phyloP scores from a whole-genome alignment of 2,113 vertebrate species.

The Mungos mungo region DNA sequence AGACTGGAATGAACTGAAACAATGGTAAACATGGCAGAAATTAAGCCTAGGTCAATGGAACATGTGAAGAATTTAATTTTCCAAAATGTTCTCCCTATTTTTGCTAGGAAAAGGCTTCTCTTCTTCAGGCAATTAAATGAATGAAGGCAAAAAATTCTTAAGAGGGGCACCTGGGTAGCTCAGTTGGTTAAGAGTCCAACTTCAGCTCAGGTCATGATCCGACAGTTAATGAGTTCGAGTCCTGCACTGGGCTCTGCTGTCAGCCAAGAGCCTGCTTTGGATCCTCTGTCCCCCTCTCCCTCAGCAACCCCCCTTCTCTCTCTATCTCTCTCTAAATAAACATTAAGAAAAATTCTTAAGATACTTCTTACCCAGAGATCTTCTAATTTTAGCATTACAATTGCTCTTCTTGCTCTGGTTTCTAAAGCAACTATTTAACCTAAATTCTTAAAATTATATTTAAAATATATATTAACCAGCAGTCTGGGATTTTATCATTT shows the following conservation, averaged over 20 bases:
- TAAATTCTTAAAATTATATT: slow-evolving; percentile 41
- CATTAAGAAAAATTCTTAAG: background rate
- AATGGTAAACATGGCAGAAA: background rate
- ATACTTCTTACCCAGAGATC: background rate
- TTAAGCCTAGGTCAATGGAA: background rate
- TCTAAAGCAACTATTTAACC: slow-evolving; percentile 40
- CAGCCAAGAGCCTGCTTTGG: too few relatives aligned
- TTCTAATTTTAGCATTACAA: slow-evolving; percentile 18
- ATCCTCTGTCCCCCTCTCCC: too few relatives aligned
- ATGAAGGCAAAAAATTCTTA: background rate
- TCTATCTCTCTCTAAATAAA: too few relatives aligned
- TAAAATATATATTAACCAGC: slow-evolving; percentile 36
- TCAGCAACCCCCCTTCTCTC: too few relatives aligned
- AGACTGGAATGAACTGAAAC: background rate
- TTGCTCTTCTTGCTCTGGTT: slow-evolving; percentile 14
- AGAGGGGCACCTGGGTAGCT: too few relatives aligned
- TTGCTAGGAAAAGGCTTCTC: background rate
- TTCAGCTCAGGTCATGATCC: too few relatives aligned
- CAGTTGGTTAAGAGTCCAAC: too few relatives aligned
- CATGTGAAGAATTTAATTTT: background rate
- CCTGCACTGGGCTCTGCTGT: too few relatives aligned
- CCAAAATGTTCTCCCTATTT: slow-evolving; percentile 5
- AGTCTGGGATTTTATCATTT: slow-evolving; percentile 21
- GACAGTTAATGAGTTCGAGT: too few relatives aligned
- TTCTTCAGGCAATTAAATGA: slow-evolving; percentile 6